Percentiles rank a stretch among this genome's conserved stretches.
These are phyloP conservation scores for Rhineura floridana DNA, from an alignment of 2,113 vertebrate species.

Conservation along the genomic window DNA sequence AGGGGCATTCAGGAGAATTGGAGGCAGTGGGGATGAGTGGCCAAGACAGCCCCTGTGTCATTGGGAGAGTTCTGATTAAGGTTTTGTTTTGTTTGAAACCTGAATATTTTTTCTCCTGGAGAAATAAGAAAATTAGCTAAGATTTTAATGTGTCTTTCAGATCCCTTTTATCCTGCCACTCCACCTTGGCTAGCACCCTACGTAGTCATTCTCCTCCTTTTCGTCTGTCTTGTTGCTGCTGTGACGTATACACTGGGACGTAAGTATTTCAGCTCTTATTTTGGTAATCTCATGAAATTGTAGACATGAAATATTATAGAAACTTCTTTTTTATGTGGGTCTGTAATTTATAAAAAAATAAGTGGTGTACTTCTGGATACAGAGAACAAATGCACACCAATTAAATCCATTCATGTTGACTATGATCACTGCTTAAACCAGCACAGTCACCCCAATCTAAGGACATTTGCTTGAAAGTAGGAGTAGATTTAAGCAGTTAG, in stretches of 20 bases:
- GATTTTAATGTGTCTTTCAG: conserved; percentile 12
- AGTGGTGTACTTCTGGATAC: not conserved
- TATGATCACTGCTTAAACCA: not conserved
- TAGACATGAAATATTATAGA: not conserved
- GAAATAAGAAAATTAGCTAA: not conserved
- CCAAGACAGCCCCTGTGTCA: not conserved
- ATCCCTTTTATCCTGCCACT: not conserved
- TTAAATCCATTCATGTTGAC: not conserved
- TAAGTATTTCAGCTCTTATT: conserved; percentile 3
- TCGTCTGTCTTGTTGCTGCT: not conserved
- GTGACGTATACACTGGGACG: not conserved
- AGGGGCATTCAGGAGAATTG: not conserved
- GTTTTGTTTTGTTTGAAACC: not conserved
- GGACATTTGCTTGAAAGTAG: not conserved
- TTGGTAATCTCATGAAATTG: not conserved
- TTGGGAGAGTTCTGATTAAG: not conserved
- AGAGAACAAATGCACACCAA: not conserved
- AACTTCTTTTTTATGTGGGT: not conserved
- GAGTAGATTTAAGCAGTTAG: not conserved
- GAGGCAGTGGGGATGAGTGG: not conserved
- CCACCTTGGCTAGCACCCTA: conserved; percentile 3
- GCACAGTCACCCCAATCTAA: not conserved
- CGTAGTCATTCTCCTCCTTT: not conserved
- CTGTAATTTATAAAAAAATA: not conserved
- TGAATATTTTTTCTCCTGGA: too few species aligned